Evolutionary conservation across 1,140 invertebrate genomes (phyloP).

Genomic region (Bombus impatiens): DNA sequence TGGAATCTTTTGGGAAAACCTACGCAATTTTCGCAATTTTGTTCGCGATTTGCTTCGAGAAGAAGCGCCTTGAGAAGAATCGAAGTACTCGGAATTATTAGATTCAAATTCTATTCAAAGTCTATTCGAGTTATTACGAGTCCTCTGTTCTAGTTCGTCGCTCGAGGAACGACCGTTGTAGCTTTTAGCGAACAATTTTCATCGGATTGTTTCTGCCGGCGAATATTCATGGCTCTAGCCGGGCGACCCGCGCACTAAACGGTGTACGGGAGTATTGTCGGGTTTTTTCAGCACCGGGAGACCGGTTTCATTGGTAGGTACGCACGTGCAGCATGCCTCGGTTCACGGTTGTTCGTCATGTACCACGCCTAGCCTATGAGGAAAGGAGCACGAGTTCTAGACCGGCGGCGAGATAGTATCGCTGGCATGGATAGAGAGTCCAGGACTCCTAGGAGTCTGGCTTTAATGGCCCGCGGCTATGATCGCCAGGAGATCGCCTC

Average conservation of each 20-base stretch:
- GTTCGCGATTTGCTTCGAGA: no score
- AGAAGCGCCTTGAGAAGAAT: no score
- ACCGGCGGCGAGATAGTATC: slow-evolving; percentile 59
- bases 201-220: neutral
- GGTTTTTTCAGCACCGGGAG: neutral
- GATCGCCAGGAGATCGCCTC: slow-evolving; percentile 53
- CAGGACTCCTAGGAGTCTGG: slow-evolving; percentile 41
- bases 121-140: no score
- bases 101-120: no score
- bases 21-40: no score
- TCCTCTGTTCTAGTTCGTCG: neutral
- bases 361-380: slow-evolving; percentile 54
- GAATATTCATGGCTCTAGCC: neutral
- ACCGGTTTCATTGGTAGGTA: slow-evolving; percentile 36
- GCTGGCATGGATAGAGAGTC: slow-evolving; percentile 30
- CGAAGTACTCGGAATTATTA: no score
- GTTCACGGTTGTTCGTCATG: slow-evolving; percentile 47
- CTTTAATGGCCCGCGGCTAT: slow-evolving; percentile 53
- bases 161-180: no score
- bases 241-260: neutral
- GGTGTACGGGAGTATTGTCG: slow-evolving; percentile 7
- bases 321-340: slow-evolving; percentile 47
- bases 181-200: neutral
- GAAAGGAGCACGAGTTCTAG: slow-evolving; percentile 48
- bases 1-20: no score